These are phyloP conservation scores for Drosophila pseudoobscura DNA, from an alignment of 1,140 invertebrate species.

Conservation along the genomic window DNA sequence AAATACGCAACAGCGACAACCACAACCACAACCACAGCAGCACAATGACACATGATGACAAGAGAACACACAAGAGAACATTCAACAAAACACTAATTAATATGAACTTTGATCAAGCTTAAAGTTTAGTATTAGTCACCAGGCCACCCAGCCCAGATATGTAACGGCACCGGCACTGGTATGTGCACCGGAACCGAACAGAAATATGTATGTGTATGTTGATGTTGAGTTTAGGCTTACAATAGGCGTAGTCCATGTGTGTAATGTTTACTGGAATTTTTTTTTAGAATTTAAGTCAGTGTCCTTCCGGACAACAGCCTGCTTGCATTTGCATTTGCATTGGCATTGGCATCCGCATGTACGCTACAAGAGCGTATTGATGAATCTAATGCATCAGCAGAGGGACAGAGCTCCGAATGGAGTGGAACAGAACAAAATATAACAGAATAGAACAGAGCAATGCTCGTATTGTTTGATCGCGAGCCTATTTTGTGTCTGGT, in stretches of 20 bases:
- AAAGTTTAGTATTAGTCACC: constrained; percentile 74
- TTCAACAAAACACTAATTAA: constrained; percentile 54
- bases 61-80: constrained; percentile 26
- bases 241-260: constrained; percentile 67
- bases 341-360: background rate
- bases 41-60: constrained; percentile 18
- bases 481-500: constrained; percentile 23
- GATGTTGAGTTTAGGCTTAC: constrained; percentile 69
- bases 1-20: constrained; percentile 65
- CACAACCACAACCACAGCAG: constrained; percentile 37
- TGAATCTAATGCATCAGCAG: background rate
- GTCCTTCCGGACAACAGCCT: constrained; percentile 6
- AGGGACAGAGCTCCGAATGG: background rate
- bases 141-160: constrained; percentile 23
- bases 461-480: background rate
- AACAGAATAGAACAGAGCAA: background rate
- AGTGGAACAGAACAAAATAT: constrained; percentile 7
- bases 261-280: constrained; percentile 62
- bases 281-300: constrained; percentile 24
- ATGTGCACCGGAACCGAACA: constrained; percentile 32
- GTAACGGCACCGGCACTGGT: background rate
- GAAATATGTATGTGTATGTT: constrained; percentile 54
- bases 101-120: constrained; percentile 71
- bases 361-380: background rate
- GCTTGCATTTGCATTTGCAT: too few species aligned